Conservation (phyloP, 2,113 vertebrate species). For the Python bivittatus region DNA sequence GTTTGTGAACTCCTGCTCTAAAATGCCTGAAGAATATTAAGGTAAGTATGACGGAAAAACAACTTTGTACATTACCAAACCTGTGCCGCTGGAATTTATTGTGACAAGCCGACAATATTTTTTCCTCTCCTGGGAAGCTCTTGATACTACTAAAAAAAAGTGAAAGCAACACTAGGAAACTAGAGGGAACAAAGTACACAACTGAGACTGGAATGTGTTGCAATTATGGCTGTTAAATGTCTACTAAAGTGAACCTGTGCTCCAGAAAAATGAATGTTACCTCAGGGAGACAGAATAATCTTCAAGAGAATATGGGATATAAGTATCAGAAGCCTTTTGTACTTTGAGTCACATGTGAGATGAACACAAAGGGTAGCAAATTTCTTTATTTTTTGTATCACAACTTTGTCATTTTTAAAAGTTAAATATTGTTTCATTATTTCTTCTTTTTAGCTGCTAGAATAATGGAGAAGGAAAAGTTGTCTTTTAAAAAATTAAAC, state of each 20-base stretch:
- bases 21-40: background rate
- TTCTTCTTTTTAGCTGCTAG: background rate
- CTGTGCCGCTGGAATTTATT: constrained; percentile 36
- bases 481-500: background rate
- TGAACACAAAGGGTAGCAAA: background rate
- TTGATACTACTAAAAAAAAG: background rate
- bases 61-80: constrained; percentile 61
- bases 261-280: constrained; percentile 29
- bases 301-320: constrained; percentile 15
- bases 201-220: constrained; percentile 49
- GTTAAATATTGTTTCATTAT: background rate
- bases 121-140: constrained; percentile 35
- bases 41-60: constrained; percentile 27
- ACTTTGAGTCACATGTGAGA: background rate
- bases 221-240: constrained; percentile 72
- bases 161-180: constrained; percentile 35
- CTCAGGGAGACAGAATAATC: constrained; percentile 25
- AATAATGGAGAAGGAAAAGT: background rate
- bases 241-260: constrained; percentile 53
- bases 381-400: background rate
- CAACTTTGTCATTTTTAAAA: background rate
- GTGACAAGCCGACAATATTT: constrained; percentile 28
- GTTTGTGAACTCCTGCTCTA: background rate
- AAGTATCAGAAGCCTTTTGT: constrained; percentile 29
- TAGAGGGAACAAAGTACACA: constrained; percentile 74